Conservation (phyloP, 2,888 invertebrate genomes). For the Rhaphigaster nebulosa region DNA sequence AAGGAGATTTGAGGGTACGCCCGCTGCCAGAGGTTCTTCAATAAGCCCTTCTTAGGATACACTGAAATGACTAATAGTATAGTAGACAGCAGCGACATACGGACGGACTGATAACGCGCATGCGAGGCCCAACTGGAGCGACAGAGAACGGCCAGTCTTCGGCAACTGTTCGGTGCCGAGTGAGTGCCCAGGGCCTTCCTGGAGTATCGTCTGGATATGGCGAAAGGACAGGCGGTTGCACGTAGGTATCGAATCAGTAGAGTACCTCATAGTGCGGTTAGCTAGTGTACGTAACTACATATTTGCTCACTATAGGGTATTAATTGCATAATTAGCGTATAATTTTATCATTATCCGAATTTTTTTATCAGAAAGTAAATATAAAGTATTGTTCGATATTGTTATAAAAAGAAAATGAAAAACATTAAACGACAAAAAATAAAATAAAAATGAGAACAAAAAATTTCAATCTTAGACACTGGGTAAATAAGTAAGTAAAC, state of each 20-base stretch:
- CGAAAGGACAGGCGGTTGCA: slow-evolving; percentile 31
- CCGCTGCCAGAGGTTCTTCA: neutral
- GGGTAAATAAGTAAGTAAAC: no score
- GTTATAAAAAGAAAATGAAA: no score
- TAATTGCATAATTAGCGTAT: neutral
- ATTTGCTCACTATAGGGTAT: neutral
- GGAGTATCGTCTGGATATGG: slow-evolving; percentile 47
- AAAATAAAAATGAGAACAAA: no score
- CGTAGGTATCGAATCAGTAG: slow-evolving; percentile 35
- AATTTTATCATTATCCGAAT: no score
- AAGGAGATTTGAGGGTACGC: neutral
- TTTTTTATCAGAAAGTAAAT: neutral
- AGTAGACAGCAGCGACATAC: neutral
- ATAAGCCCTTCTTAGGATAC: neutral
- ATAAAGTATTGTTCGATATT: neutral
- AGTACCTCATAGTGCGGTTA: neutral
- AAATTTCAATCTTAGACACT: no score
- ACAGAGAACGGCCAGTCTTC: slow-evolving; percentile 38
- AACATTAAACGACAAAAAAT: no score
- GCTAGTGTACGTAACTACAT: neutral
- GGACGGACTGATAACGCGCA: slow-evolving; percentile 37
- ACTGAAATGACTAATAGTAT: neutral
- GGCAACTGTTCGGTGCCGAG: slow-evolving; percentile 44
- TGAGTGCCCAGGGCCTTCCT: slow-evolving; percentile 35
- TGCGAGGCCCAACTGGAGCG: slow-evolving; percentile 20